phyloP scores from a whole-genome alignment of 2,888 invertebrate species.

The Suillia variegata region DNA sequence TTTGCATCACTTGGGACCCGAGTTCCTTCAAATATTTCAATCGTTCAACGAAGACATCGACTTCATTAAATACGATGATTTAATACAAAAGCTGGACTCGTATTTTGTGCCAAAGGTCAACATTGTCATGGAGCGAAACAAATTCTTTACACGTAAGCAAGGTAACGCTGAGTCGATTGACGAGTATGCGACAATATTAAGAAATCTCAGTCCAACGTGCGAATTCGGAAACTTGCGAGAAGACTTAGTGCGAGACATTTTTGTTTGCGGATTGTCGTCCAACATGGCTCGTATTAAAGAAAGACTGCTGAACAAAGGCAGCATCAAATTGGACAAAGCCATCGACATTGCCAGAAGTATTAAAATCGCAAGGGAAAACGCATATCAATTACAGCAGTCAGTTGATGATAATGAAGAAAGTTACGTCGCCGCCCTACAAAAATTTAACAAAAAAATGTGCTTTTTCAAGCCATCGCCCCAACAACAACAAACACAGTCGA shows the following conservation, averaged over 20 bases:
- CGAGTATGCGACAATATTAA: conserved; percentile 18
- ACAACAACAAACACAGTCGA: too few species aligned
- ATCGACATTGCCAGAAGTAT: conserved; percentile 25
- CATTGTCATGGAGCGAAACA: conserved; percentile 25
- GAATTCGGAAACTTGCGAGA: conserved; percentile 27
- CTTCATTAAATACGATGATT: conserved; percentile 15
- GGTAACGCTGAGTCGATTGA: conserved; percentile 9
- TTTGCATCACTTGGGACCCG: conserved; percentile 16
- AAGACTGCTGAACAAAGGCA: conserved; percentile 28
- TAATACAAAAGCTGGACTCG: conserved; percentile 12
- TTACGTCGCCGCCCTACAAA: not conserved
- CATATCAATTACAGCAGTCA: conserved; percentile 15
- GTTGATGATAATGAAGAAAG: not conserved
- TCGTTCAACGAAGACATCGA: conserved; percentile 29
- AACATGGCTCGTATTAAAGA: conserved; percentile 24
- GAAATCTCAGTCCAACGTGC: conserved; percentile 27
- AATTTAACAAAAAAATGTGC: conserved; percentile 9
- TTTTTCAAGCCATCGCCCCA: not conserved
- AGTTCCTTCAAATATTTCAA: conserved; percentile 21
- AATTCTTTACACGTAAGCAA: conserved; percentile 15
- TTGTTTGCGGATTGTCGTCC: conserved; percentile 26
- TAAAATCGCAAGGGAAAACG: conserved; percentile 23
- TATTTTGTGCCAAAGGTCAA: conserved; percentile 30
- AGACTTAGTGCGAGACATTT: conserved; percentile 28
- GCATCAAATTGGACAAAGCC: conserved; percentile 21